These are phyloP conservation scores for Dioctria linearis DNA, from an alignment of 2,888 invertebrate genomes.

Conservation along the genomic window DNA sequence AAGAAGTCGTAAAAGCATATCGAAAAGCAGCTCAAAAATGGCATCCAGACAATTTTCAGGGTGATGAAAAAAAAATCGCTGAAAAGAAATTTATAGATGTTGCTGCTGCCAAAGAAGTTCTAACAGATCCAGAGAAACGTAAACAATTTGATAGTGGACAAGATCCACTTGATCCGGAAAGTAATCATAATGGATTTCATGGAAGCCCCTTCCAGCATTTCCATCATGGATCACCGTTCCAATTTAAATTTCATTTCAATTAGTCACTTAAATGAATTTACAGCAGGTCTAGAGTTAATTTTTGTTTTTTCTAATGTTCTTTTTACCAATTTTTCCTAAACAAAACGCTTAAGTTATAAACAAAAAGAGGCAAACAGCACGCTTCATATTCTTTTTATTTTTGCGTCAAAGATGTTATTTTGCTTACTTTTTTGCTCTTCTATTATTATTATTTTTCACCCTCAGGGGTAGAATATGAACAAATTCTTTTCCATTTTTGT, in stretches of 20 bases:
- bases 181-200: constrained; percentile 73
- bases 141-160: constrained; percentile 94
- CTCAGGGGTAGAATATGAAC: too few relatives aligned
- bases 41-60: constrained; percentile 97
- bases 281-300: background rate
- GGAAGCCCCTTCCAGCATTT: constrained; percentile 86
- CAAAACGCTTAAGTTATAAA: constrained; percentile 3
- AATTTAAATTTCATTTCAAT: constrained; percentile 98
- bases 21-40: constrained; percentile 97
- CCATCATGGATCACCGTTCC: constrained; percentile 91
- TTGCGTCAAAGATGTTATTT: background rate
- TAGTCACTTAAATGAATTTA: constrained; percentile 68
- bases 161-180: constrained; percentile 98
- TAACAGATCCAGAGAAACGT: constrained; percentile 92
- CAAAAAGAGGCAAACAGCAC: too few relatives aligned
- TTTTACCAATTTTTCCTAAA: background rate
- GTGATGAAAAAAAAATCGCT: constrained; percentile 92
- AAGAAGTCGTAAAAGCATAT: constrained; percentile 96
- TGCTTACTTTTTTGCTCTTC: background rate
- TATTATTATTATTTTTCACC: too few relatives aligned
- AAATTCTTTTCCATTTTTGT: background rate
- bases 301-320: background rate
- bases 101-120: constrained; percentile 97
- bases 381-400: too few relatives aligned
- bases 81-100: constrained; percentile 99